These are phyloP conservation scores for Zosterops hypoxanthus DNA, from an alignment of 2,113 vertebrate genomes.

Conservation along the genomic window DNA sequence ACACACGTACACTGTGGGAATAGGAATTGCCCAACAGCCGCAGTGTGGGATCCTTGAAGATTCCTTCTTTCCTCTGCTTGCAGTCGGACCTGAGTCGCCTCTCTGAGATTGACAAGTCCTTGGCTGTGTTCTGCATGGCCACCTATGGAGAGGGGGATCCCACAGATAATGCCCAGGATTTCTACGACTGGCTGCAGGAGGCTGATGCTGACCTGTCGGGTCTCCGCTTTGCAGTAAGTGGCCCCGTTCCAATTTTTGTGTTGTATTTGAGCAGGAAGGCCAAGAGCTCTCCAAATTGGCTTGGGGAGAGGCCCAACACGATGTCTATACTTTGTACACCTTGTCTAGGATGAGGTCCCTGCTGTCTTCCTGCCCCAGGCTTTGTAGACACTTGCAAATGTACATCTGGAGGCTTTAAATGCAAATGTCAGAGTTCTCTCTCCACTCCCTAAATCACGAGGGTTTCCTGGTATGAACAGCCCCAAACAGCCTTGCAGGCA, in stretches of 20 bases:
- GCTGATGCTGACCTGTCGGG: conserved; percentile 82
- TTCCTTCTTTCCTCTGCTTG: background rate
- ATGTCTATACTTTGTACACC: background rate
- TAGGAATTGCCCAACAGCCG: background rate
- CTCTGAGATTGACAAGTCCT: conserved; percentile 87
- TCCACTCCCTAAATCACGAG: background rate
- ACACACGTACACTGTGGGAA: background rate
- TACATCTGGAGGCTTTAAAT: background rate
- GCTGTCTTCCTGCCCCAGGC: background rate
- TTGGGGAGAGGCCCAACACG: background rate
- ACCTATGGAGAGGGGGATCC: conserved; percentile 97
- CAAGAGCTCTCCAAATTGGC: background rate
- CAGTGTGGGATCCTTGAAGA: background rate
- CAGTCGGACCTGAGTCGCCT: conserved; percentile 89
- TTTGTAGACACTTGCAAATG: background rate
- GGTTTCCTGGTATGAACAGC: background rate
- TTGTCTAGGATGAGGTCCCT: background rate
- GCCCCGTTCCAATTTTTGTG: background rate
- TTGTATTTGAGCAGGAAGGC: background rate
- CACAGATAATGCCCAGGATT: conserved; percentile 96
- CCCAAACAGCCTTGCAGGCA: background rate
- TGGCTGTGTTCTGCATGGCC: conserved; percentile 97
- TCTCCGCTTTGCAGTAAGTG: conserved; percentile 90
- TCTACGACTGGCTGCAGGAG: conserved; percentile 97
- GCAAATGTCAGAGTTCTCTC: background rate